These are phyloP conservation scores for Sinocyclocheilus anshuiensis DNA, from an alignment of 2,113 vertebrate species.

Conservation along the genomic window DNA sequence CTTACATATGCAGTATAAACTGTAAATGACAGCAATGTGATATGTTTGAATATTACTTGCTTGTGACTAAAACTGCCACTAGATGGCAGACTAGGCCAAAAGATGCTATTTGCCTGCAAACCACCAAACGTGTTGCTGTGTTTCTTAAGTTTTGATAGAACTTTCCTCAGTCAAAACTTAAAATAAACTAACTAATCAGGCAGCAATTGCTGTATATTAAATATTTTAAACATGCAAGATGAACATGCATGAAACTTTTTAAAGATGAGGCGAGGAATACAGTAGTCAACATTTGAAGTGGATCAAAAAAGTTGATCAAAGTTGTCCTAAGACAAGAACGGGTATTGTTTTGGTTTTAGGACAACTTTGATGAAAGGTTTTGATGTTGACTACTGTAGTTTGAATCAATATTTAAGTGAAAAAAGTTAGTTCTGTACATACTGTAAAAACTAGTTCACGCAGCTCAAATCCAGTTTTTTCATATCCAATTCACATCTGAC, in stretches of 20 bases:
- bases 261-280: background rate
- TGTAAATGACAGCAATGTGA: background rate
- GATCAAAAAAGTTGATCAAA: too few species aligned
- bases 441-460: background rate
- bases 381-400: background rate
- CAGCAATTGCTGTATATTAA: background rate
- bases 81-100: constrained; percentile 20
- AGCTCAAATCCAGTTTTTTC: background rate
- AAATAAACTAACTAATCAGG: background rate
- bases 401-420: background rate
- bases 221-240: background rate
- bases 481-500: background rate
- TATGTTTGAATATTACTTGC: background rate
- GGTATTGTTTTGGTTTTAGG: too few species aligned
- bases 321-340: too few species aligned
- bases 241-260: background rate
- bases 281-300: too few species aligned
- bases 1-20: background rate
- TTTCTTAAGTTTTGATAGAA: background rate
- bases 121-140: background rate
- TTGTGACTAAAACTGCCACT: constrained; percentile 14
- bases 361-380: too few species aligned
- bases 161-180: background rate
- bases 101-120: background rate
- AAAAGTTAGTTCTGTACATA: background rate